phyloP scores from a whole-genome alignment of 1,140 invertebrate genomes.

The Hypsibius dujardini region DNA sequence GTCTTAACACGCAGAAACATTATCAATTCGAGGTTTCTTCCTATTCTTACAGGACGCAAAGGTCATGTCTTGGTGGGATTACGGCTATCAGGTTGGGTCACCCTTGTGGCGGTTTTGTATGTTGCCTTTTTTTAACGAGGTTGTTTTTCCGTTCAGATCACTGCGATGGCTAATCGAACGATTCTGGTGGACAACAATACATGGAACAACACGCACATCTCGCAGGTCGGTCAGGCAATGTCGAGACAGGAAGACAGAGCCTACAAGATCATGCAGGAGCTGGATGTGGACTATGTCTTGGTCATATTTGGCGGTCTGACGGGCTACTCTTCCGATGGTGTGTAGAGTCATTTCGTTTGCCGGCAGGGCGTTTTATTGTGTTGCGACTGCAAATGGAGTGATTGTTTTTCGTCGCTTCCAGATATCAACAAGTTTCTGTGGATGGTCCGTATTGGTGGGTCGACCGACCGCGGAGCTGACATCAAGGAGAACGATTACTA shows the following conservation, averaged over 20 bases:
- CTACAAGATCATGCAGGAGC: conserved; percentile 87
- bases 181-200: conserved; percentile 98
- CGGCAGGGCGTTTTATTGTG: conserved; percentile 12
- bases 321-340: conserved; percentile 93
- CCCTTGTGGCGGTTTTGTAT: too few species aligned
- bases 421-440: conserved; percentile 96
- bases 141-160: conserved; percentile 55
- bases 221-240: conserved; percentile 89
- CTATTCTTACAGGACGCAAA: conserved; percentile 52
- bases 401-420: conserved; percentile 30
- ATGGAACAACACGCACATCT: conserved; percentile 98
- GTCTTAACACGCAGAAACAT: neutral
- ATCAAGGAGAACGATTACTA: conserved; percentile 95
- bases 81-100: conserved; percentile 61
- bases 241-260: conserved; percentile 84
- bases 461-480: conserved; percentile 75
- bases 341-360: conserved; percentile 27
- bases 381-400: conserved; percentile 12
- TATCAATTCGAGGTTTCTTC: too few species aligned
- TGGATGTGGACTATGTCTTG: conserved; percentile 92
- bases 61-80: conserved; percentile 99
- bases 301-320: conserved; percentile 94
- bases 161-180: conserved; percentile 93
- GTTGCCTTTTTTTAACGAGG: too few species aligned
- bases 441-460: conserved; percentile 96